Percentiles rank a stretch among this genome's conserved stretches.
Conservation (phyloP, 2,888 invertebrate genomes). For the Cristatella mucedo region DNA sequence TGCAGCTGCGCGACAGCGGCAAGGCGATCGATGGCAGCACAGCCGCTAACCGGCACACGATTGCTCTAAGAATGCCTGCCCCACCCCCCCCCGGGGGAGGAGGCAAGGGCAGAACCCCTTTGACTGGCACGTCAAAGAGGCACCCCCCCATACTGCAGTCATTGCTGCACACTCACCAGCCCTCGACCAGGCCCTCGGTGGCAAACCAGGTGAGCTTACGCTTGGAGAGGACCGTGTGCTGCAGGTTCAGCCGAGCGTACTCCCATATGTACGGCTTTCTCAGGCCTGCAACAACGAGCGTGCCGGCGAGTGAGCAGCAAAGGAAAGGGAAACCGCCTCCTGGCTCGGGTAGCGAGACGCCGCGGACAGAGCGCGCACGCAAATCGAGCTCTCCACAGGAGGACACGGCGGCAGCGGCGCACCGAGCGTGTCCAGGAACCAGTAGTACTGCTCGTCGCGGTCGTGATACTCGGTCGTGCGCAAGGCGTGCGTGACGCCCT, state of each 20-base stretch:
- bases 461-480: slow-evolving; percentile 98
- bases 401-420: slow-evolving; percentile 10
- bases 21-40: not conserved
- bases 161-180: slow-evolving; percentile 65
- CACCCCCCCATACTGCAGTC: too few species aligned
- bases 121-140: too few species aligned
- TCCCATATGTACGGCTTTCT: slow-evolving; percentile 88
- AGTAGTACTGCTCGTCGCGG: slow-evolving; percentile 83
- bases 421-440: slow-evolving; percentile 46
- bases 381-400: not conserved
- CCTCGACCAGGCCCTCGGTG: slow-evolving; percentile 76
- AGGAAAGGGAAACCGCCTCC: too few species aligned
- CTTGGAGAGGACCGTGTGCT: slow-evolving; percentile 92
- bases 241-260: slow-evolving; percentile 90
- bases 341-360: too few species aligned
- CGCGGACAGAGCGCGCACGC: too few species aligned
- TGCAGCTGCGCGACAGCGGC: too few species aligned
- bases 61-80: too few species aligned
- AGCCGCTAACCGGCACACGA: too few species aligned
- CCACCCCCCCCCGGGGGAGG: too few species aligned
- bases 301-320: not conserved
- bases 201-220: slow-evolving; percentile 97
- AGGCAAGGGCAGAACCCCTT: not conserved
- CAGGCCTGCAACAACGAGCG: slow-evolving; percentile 22
- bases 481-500: slow-evolving; percentile 89